phyloP scores from a whole-genome alignment of 2,888 invertebrate genomes.

The Bruchidius siliquastri region DNA sequence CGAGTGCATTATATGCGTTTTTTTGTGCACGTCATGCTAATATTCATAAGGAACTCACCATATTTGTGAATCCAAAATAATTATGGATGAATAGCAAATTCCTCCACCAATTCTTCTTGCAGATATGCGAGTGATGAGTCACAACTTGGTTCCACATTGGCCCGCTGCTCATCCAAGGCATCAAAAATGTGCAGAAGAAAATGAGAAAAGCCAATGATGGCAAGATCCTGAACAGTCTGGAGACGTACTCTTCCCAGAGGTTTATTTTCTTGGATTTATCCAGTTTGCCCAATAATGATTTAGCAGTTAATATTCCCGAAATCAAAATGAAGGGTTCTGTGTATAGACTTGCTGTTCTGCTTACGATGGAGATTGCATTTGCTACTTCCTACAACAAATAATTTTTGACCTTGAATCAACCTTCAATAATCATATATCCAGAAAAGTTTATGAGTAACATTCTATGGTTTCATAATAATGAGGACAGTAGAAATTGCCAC shows the following conservation, averaged over 20 bases:
- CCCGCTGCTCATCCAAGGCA: conserved; percentile 59
- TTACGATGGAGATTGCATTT: conserved; percentile 62
- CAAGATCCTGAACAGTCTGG: conserved; percentile 59
- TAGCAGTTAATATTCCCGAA: conserved; percentile 62
- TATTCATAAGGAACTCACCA: too few relatives aligned
- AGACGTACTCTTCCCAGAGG: conserved; percentile 58
- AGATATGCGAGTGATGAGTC: conserved; percentile 61
- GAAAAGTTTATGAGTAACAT: too few relatives aligned
- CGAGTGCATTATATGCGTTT: too few relatives aligned
- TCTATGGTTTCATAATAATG: too few relatives aligned
- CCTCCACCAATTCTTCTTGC: conserved; percentile 67
- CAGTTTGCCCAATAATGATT: conserved; percentile 58
- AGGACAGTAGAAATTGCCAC: too few relatives aligned
- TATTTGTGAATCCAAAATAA: conserved; percentile 67
- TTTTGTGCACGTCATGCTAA: too few relatives aligned
- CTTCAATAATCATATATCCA: too few relatives aligned
- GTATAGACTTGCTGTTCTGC: conserved; percentile 64
- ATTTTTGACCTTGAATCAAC: too few relatives aligned
- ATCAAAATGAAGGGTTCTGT: conserved; percentile 70
- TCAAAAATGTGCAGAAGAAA: conserved; percentile 61
- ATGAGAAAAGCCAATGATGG: conserved; percentile 60
- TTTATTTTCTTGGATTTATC: conserved; percentile 53
- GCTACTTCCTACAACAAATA: conserved; percentile 51
- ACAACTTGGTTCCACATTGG: conserved; percentile 68
- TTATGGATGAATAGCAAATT: conserved; percentile 68